Evolutionary conservation across 2,797 vertebrate genomes (phyloP).

Genomic region (Xenentodon cancila): DNA sequence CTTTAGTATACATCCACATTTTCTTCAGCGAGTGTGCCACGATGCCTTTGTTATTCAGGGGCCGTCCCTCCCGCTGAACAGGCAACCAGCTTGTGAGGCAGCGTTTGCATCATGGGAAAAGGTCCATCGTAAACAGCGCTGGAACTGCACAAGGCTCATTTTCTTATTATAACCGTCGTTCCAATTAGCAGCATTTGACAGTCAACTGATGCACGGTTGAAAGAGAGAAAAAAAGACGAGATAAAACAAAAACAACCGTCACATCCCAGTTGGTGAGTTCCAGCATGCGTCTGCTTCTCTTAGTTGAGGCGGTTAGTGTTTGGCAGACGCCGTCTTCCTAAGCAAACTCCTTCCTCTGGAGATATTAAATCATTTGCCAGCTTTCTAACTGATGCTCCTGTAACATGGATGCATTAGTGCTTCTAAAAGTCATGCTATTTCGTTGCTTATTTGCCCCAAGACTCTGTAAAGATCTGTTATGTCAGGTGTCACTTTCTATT

Average conservation of each 20-base stretch:
- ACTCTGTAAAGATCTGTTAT: too few species aligned
- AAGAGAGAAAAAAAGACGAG: too few species aligned
- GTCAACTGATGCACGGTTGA: background rate
- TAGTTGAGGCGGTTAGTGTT: constrained; percentile 11
- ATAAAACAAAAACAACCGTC: background rate
- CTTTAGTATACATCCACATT: background rate
- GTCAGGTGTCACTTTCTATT: too few species aligned
- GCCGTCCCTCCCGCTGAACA: background rate
- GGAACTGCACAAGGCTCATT: background rate
- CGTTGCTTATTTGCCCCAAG: too few species aligned
- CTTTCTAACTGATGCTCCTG: too few species aligned
- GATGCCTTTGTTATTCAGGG: background rate
- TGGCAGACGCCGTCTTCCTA: constrained; percentile 36
- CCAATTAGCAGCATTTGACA: constrained; percentile 17
- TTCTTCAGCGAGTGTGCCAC: background rate
- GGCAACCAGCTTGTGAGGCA: background rate
- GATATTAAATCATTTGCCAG: constrained; percentile 14
- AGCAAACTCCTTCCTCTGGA: constrained; percentile 12
- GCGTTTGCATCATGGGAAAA: background rate
- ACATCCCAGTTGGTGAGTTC: background rate
- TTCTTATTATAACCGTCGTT: constrained; percentile 22
- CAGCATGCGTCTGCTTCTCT: constrained; percentile 19
- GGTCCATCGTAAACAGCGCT: background rate
- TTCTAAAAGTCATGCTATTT: too few species aligned
- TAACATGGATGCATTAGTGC: too few species aligned